Evolutionary conservation across 2,888 invertebrate genomes (phyloP), one percentile per base, ranked within the genome.

Genomic region (Macrophya annulata): DNA sequence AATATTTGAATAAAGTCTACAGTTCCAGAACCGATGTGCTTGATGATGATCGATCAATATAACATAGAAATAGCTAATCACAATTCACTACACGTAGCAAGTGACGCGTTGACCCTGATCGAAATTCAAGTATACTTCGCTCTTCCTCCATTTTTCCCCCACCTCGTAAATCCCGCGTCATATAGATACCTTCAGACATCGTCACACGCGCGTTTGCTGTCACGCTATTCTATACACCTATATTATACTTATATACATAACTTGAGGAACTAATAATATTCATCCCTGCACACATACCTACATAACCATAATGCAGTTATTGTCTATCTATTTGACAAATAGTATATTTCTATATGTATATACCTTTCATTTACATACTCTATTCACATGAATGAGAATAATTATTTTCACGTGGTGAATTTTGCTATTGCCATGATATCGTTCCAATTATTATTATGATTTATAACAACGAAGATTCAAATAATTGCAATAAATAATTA

Each of bases 41-140:
- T 31, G 31, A 31, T 31, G n/a, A 71, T 12, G 21, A 51, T 55
- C 55, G 77, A 77, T 77, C 77, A 77, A 77, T 77, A 77, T 77
- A 77, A 77, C 77, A 55, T 31, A 77, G 37, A 77, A 77, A 37
- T 77, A 77, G 40, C 81, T 81, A 81, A 81, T 81, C 81, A 62
- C 43, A 43, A 81, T 81, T 81, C 81, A 62, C 43, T 62, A 59
- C 81, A 81, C 81, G 62, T 62, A 25, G 40, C n/a, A 17, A 37
- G 59, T 62, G 62, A 62, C 81, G 81, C 43, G 62, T 21, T 81
- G 81, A 81, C 62, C 81, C 81, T 81, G 81, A 81, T 81, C 81
- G 81, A 81, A 62, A 81, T 81, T 81, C 81, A 81, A 81, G 81
- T 62, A 81, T 81, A 81, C 40, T 12, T 17, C 48, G 6, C 40